Base-by-base conservation (phyloP, 2,888 invertebrate species). In the Baronia brevicornis region DNA sequence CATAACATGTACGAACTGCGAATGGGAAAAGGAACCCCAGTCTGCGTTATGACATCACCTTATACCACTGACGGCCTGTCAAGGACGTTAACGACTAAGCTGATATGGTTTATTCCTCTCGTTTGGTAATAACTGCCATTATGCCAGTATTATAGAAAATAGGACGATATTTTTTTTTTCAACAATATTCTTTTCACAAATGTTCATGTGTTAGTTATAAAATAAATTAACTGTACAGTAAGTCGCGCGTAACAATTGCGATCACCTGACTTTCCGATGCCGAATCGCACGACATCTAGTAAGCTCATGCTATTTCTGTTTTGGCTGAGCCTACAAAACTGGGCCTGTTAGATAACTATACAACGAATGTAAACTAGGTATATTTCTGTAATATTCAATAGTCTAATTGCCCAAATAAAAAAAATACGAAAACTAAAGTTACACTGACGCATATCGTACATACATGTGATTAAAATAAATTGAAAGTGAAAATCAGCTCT, bases 301-400 rank as follows among this genome's bases (percentile, higher is more conserved):
- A 63, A 63, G 73, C 69, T 63, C 62, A 42, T 43, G 64, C 77
- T 79, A 79, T 79, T 79, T 79, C 57, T 46, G 72, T 67, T 54
- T 73, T 78, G 74, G 78, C 73, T 58, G 57, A 51, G 52, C 54
- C 54, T 49, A 52, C 56, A 36, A 45, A 36, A 37, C 30, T 28
- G 32, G 34, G 20, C 7, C 10, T 30, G 17, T 33, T 42, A 33
- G 28, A 28, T 28, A 39, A 39, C 40, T 50, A 17, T 27, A 24
- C 8, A 32, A n/a, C n/a, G n/a, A n/a, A n/a, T n/a, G n/a, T n/a
- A n/a, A n/a, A n/a, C n/a, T n/a, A n/a, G n/a, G n/a, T n/a, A n/a
- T n/a, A n/a, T n/a, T n/a, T n/a, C n/a, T n/a, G n/a, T n/a, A n/a
- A n/a, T n/a, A n/a, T n/a, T n/a, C n/a, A n/a, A n/a, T n/a, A n/a